These are phyloP conservation scores for Muntiacus muntjak DNA, from an alignment of 2,113 vertebrate species.

Conservation along the genomic window DNA sequence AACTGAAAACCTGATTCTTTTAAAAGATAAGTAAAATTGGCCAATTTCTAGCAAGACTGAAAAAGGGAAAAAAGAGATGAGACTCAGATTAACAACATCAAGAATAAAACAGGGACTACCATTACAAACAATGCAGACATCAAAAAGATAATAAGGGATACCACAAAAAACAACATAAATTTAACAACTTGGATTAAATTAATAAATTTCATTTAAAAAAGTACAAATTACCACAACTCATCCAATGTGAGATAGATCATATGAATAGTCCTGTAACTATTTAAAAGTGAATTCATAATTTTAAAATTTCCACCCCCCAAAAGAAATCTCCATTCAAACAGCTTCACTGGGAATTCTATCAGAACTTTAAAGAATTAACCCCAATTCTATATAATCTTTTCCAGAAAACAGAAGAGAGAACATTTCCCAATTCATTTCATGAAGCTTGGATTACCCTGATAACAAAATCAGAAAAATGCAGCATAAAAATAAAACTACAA, in stretches of 20 bases:
- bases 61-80: neutral
- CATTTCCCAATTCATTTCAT: neutral
- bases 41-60: neutral
- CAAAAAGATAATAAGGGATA: neutral
- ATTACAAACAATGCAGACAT: neutral
- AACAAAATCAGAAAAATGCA: neutral
- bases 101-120: neutral
- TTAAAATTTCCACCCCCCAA: neutral
- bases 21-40: neutral
- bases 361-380: neutral
- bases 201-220: neutral
- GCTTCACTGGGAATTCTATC: neutral
- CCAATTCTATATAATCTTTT: neutral
- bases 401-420: neutral
- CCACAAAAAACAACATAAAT: neutral
- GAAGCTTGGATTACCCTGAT: neutral
- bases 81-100: neutral
- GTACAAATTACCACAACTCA: neutral
- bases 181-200: neutral
- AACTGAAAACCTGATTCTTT: neutral
- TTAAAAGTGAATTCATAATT: neutral
- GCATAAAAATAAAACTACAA: neutral
- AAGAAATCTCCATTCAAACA: neutral
- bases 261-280: neutral
- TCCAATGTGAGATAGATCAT: neutral